Conservation (phyloP, 2,888 invertebrate species). For the Alloscopus bannaensis region DNA sequence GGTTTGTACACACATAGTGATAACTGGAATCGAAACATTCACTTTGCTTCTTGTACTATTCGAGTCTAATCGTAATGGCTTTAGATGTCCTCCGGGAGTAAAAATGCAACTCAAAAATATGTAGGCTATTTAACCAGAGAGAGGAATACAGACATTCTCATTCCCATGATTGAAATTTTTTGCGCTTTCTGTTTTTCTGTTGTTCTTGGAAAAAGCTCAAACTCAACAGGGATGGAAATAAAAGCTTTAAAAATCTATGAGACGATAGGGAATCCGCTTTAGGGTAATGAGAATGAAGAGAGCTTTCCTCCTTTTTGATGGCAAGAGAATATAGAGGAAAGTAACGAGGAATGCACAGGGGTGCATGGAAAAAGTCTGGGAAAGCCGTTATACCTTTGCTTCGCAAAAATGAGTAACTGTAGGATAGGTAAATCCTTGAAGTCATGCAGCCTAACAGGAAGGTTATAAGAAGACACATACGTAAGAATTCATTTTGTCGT, state of each 20-base stretch:
- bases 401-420: too few species aligned
- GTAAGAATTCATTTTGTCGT: too few species aligned
- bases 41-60: too few species aligned
- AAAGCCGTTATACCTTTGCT: too few species aligned
- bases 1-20: too few species aligned
- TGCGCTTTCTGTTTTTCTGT: too few species aligned
- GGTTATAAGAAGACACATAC: too few species aligned
- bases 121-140: too few species aligned
- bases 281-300: conserved; percentile 23
- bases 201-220: conserved; percentile 1
- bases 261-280: conserved; percentile 40
- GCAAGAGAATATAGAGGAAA: neutral
- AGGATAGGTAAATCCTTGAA: neutral
- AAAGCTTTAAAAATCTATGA: conserved; percentile 54
- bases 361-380: too few species aligned
- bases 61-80: conserved; percentile 43
- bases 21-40: too few species aligned
- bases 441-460: too few species aligned
- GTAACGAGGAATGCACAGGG: neutral
- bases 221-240: conserved; percentile 7
- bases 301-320: neutral
- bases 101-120: neutral
- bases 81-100: conserved; percentile 31
- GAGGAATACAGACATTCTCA: too few species aligned
- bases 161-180: conserved; percentile 33